A percentile compares a stretch with the other conserved stretches of the same genome.
Evolutionary conservation across 2,113 vertebrate genomes (phyloP).

Genomic region (Callospermophilus lateralis): DNA sequence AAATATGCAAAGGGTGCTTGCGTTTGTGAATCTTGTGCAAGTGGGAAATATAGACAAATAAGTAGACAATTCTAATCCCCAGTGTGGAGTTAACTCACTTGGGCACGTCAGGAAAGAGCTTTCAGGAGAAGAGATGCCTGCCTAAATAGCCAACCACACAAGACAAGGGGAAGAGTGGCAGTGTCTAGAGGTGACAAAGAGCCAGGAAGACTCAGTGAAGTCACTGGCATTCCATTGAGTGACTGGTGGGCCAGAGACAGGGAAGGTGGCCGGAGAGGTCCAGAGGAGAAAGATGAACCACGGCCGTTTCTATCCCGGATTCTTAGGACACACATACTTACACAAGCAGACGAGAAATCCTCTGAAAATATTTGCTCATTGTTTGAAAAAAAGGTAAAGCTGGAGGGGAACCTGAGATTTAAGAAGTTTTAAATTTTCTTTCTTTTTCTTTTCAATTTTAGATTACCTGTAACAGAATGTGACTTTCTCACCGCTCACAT

Average conservation of each 20-base stretch:
- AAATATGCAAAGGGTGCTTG: background rate
- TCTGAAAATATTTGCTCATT: background rate
- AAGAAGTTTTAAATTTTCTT: background rate
- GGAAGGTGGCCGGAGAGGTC: background rate
- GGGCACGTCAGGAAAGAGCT: background rate
- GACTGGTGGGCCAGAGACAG: background rate
- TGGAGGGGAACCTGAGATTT: background rate
- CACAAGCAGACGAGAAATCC: no score
- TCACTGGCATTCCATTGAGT: background rate
- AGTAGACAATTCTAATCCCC: background rate
- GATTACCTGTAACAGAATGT: slow-evolving; percentile 18
- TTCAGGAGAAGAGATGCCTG: background rate
- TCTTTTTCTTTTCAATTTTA: slow-evolving; percentile 11
- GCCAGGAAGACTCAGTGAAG: background rate
- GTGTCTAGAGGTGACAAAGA: background rate
- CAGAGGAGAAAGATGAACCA: background rate
- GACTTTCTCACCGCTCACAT: background rate
- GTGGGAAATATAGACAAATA: background rate
- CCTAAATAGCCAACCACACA: background rate
- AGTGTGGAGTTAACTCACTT: background rate
- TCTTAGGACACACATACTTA: background rate
- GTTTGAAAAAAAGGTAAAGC: background rate
- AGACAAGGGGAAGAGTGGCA: background rate
- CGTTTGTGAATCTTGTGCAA: background rate
- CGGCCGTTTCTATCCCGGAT: background rate